Conservation (phyloP, 2,113 vertebrate species). For the Ammodytes marinus region DNA sequence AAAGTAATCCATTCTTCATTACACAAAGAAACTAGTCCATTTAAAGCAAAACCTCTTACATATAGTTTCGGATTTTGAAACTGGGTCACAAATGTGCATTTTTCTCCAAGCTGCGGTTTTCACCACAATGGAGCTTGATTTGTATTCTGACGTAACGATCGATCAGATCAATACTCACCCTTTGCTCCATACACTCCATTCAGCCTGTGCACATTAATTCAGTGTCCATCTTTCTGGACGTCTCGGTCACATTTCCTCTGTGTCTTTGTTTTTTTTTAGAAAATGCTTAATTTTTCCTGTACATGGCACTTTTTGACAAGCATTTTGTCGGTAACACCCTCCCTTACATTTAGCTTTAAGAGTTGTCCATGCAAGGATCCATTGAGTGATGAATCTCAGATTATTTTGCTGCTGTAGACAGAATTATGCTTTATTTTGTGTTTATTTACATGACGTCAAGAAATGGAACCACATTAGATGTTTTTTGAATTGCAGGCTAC, state of each 20-base stretch:
- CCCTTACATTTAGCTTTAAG: conserved; percentile 1
- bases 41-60: background rate
- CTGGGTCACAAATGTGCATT: background rate
- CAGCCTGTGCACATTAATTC: conserved; percentile 39
- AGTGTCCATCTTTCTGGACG: conserved; percentile 17
- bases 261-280: background rate
- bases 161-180: conserved; percentile 58
- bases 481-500: conserved; percentile 10
- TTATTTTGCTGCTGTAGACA: conserved; percentile 14
- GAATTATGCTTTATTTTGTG: conserved; percentile 8
- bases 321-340: conserved; percentile 32
- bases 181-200: conserved; percentile 27
- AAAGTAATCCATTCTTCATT: background rate
- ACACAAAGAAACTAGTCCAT: background rate
- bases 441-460: conserved; percentile 16
- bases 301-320: conserved; percentile 11
- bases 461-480: background rate
- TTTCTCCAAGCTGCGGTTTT: conserved; percentile 9
- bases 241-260: conserved; percentile 2
- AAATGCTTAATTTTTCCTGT: background rate
- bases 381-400: background rate
- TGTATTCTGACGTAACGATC: conserved; percentile 33
- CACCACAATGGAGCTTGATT: conserved; percentile 25
- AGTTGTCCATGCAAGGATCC: background rate
- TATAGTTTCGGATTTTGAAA: background rate